Evolutionary conservation across 2,888 invertebrate species (phyloP).

Genomic region (Blastobasis adustella): DNA sequence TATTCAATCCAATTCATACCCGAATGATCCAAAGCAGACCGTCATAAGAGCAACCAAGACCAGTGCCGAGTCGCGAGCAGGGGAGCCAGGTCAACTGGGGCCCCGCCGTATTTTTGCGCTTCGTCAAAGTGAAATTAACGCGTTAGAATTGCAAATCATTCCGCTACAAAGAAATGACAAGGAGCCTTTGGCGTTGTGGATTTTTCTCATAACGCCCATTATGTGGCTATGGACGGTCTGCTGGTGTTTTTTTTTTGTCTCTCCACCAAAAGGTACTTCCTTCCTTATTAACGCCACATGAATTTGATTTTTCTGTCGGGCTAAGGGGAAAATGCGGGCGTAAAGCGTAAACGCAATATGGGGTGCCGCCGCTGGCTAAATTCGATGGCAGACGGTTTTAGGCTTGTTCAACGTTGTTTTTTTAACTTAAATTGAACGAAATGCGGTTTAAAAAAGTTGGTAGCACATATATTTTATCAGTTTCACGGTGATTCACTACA

Average conservation of each 20-base stretch:
- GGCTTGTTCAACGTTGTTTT: constrained; percentile 19
- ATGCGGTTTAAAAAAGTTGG: no score
- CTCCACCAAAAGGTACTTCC: constrained; percentile 19
- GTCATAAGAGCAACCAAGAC: no score
- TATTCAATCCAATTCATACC: no score
- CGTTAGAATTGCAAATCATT: constrained; percentile 71
- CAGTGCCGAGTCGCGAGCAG: constrained; percentile 6
- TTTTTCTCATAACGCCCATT: constrained; percentile 64
- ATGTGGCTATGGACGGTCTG: constrained; percentile 22
- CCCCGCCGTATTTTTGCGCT: constrained; percentile 61
- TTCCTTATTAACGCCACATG: constrained; percentile 38
- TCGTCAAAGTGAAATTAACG: constrained; percentile 72
- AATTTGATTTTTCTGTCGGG: constrained; percentile 42
- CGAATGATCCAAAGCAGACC: no score
- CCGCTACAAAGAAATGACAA: constrained; percentile 64
- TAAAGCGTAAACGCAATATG: constrained; percentile 32
- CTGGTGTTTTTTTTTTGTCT: constrained; percentile 36
- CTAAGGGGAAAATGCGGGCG: constrained; percentile 25
- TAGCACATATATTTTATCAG: no score
- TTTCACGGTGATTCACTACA: no score
- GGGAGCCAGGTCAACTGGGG: constrained; percentile 38
- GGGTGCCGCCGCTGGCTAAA: constrained; percentile 27
- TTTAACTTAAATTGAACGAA: no score
- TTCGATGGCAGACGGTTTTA: constrained; percentile 30
- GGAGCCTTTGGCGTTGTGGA: constrained; percentile 53